A percentile compares a stretch with the other conserved stretches of the same genome.
Evolutionary conservation across 2,888 invertebrate genomes (phyloP).

Genomic region (Bombylius major): DNA sequence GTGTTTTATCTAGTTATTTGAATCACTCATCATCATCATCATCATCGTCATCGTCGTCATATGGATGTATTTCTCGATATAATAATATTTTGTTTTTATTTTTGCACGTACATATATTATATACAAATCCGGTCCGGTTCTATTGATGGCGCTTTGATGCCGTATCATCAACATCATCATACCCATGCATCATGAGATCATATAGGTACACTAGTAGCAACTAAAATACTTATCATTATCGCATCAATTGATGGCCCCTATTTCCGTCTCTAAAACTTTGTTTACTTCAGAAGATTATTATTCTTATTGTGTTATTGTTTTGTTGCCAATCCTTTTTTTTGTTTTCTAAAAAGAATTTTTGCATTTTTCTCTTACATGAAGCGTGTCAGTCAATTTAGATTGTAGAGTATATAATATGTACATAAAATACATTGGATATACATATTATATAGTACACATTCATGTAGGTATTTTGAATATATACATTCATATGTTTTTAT

Average conservation of each 20-base stretch:
- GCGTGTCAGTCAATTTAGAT: neutral
- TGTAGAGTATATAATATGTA: neutral
- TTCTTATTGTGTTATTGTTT: neutral
- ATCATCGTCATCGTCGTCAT: too few species aligned
- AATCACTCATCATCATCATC: neutral
- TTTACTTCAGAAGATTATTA: neutral
- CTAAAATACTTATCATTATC: neutral
- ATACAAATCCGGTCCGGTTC: neutral
- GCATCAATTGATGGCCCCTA: neutral
- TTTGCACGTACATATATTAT: neutral
- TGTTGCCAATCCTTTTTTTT: neutral
- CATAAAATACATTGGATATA: neutral
- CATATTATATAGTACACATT: too few species aligned
- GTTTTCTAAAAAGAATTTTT: neutral
- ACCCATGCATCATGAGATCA: neutral
- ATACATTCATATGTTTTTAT: neutral
- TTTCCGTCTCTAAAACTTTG: neutral
- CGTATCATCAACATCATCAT: neutral
- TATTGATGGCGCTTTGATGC: neutral
- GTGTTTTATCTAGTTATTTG: neutral
- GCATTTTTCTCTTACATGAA: neutral
- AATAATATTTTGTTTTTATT: neutral
- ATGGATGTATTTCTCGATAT: too few species aligned
- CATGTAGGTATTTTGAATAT: too few species aligned
- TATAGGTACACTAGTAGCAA: neutral